Conservation (phyloP, 2,797 vertebrate genomes). For the Dicrostonyx torquatus region DNA sequence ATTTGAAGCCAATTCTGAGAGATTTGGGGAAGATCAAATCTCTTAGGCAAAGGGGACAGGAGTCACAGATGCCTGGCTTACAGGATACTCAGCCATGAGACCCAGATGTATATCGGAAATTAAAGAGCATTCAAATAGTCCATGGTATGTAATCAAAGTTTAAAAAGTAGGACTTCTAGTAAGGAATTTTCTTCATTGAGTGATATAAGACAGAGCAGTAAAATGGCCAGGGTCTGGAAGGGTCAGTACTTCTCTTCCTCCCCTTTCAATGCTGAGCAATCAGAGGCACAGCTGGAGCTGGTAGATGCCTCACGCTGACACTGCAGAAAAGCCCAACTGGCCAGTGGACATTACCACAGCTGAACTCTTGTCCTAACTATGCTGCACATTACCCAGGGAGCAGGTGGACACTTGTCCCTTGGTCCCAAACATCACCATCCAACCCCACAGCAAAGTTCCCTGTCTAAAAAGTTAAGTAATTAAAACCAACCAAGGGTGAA, state of each 20-base stretch:
- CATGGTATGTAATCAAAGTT: not conserved
- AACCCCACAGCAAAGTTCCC: not conserved
- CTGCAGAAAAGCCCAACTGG: not conserved
- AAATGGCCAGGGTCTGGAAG: not conserved
- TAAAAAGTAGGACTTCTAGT: not conserved
- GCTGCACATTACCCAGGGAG: not conserved
- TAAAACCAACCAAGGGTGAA: conserved; percentile 17
- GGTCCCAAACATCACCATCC: not conserved
- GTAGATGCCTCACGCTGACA: not conserved
- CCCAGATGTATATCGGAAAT: not conserved
- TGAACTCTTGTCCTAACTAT: not conserved
- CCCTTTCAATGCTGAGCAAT: not conserved
- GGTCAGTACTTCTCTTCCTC: not conserved
- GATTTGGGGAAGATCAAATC: not conserved
- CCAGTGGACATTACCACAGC: not conserved
- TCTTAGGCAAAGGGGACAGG: not conserved
- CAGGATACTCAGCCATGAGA: not conserved
- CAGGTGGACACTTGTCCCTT: too few relatives aligned
- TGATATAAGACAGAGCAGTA: not conserved
- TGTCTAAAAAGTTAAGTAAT: conserved; percentile 24
- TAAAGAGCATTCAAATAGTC: not conserved
- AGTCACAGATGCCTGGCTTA: not conserved
- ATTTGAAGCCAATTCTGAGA: conserved; percentile 25
- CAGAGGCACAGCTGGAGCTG: not conserved
- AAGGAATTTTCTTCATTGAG: not conserved